Conservation (phyloP, 2,888 invertebrate genomes). For the Drepanosiphum platanoidis region DNA sequence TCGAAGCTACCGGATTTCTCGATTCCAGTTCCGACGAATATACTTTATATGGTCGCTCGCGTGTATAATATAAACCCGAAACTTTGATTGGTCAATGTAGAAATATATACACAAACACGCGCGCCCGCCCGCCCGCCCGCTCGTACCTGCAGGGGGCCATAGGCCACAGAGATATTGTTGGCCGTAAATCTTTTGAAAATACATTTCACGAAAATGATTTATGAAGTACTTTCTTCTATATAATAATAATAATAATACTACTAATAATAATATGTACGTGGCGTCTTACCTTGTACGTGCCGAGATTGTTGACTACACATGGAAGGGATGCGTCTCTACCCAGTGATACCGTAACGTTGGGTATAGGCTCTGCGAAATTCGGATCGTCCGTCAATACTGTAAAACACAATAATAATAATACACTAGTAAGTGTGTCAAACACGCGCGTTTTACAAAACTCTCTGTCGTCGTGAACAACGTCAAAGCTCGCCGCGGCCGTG, state of each 20-base stretch:
- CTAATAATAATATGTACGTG: conserved; percentile 48
- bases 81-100: conserved; percentile 20
- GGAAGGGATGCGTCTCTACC: conserved; percentile 89
- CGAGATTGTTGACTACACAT: conserved; percentile 89
- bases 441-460: no score
- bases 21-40: no score
- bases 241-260: conserved; percentile 13
- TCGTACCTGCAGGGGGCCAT: neutral
- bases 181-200: conserved; percentile 56
- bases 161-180: conserved; percentile 11
- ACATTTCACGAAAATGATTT: conserved; percentile 47
- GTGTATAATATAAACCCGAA: neutral
- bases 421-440: no score
- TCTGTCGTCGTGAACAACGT: no score
- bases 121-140: no score
- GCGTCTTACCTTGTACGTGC: conserved; percentile 81
- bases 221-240: conserved; percentile 28
- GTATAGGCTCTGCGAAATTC: conserved; percentile 88
- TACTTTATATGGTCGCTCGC: neutral
- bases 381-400: conserved; percentile 88
- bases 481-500: no score
- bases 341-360: conserved; percentile 90
- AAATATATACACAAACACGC: neutral
- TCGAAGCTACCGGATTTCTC: no score
- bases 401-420: conserved; percentile 70